Evolutionary conservation across 2,888 invertebrate genomes (phyloP).

Genomic region (Adelognathus sp.): DNA sequence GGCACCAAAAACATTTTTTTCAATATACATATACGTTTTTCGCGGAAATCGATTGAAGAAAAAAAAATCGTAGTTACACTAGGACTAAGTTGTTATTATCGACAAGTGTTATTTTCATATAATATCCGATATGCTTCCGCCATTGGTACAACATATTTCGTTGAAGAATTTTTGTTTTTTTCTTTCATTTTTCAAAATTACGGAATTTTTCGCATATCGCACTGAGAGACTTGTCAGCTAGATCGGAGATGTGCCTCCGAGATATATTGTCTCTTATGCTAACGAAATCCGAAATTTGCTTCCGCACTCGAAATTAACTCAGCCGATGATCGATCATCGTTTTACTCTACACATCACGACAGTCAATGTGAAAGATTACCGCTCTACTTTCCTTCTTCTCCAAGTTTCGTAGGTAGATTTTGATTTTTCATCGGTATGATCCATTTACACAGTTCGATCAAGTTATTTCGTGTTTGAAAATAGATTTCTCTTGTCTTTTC

Average conservation of each 20-base stretch:
- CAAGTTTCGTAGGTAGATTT: not conserved
- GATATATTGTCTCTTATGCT: not conserved
- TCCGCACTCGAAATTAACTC: not conserved
- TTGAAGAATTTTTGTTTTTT: slow-evolving; percentile 11
- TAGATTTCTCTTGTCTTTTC: no score
- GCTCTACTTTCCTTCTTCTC: not conserved
- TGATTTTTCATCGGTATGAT: not conserved
- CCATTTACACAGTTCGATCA: no score
- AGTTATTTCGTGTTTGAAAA: no score
- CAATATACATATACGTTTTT: slow-evolving; percentile 39
- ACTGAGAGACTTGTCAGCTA: slow-evolving; percentile 45
- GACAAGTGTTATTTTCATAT: slow-evolving; percentile 25
- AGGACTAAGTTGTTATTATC: slow-evolving; percentile 3
- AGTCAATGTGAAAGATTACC: not conserved
- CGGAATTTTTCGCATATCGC: slow-evolving; percentile 14
- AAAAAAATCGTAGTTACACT: slow-evolving; percentile 15
- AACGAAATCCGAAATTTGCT: not conserved
- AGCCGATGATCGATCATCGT: not conserved
- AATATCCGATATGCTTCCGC: not conserved
- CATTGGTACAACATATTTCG: slow-evolving; percentile 18
- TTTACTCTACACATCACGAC: not conserved
- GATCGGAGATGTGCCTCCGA: slow-evolving; percentile 19
- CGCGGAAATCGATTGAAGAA: slow-evolving; percentile 19
- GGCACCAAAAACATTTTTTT: slow-evolving; percentile 55
- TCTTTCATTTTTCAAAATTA: not conserved